phyloP scores from a whole-genome alignment of 1,140 invertebrate species.

The Meloidogyne chitwoodi region DNA sequence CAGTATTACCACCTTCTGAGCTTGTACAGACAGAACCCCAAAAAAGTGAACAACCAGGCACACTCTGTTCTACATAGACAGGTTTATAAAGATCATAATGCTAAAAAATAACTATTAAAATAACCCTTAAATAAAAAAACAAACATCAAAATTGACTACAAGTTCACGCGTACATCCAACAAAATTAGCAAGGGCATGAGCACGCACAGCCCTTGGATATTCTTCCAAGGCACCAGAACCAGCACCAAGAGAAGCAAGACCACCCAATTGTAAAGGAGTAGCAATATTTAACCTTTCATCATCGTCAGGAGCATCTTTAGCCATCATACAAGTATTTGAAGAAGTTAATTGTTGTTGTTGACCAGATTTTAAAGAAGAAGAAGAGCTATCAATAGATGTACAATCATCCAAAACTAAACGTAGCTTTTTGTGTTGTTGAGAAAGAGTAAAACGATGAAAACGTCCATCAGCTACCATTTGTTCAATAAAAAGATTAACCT shows the following conservation, averaged over 20 bases:
- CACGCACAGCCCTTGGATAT: conserved; percentile 32
- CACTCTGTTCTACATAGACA: conserved; percentile 36
- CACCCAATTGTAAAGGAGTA: conserved; percentile 53
- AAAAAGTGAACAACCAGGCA: conserved; percentile 36
- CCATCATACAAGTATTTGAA: conserved; percentile 25
- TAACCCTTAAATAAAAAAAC: background rate
- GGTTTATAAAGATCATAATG: conserved; percentile 54
- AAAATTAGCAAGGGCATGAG: conserved; percentile 27
- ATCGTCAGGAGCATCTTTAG: conserved; percentile 42
- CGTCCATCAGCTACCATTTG: conserved; percentile 46
- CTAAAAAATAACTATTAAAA: conserved; percentile 32
- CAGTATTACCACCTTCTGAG: background rate
- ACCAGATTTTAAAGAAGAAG: background rate
- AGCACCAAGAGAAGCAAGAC: conserved; percentile 24
- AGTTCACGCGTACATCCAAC: conserved; percentile 56
- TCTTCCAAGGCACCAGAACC: conserved; percentile 18
- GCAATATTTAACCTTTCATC: conserved; percentile 58
- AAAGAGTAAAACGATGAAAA: conserved; percentile 50
- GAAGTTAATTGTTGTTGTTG: background rate
- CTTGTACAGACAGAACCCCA: conserved; percentile 48
- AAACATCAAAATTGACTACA: conserved; percentile 48
- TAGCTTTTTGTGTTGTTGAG: conserved; percentile 49
- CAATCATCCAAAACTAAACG: conserved; percentile 51
- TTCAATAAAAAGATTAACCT: conserved; percentile 20
- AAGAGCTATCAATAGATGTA: conserved; percentile 12